These are phyloP conservation scores for Brotula barbata DNA, from an alignment of 2,797 vertebrate species.

Conservation along the genomic window DNA sequence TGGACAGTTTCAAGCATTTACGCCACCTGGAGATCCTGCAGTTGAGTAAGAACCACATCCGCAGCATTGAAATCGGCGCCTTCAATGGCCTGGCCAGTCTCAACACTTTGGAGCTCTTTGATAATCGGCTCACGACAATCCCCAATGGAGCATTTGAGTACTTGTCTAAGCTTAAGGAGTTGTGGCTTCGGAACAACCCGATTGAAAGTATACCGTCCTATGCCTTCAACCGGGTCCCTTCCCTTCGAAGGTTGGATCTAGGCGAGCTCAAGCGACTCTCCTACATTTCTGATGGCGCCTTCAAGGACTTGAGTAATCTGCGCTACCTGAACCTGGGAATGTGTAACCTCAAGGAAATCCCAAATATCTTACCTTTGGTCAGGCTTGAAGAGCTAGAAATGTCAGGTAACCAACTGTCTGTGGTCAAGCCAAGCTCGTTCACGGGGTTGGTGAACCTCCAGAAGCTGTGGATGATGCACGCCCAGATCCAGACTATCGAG, in stretches of 20 bases:
- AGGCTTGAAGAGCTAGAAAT: conserved; percentile 97
- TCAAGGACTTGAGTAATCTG: conserved; percentile 97
- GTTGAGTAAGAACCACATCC: conserved; percentile 96
- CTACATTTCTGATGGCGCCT: conserved; percentile 98
- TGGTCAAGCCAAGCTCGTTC: conserved; percentile 93
- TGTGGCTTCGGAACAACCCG: conserved; percentile 98
- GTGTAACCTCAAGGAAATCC: conserved; percentile 99
- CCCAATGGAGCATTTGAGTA: conserved; percentile 99
- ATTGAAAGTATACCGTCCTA: conserved; percentile 99
- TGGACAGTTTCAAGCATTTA: conserved; percentile 98
- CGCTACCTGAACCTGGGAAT: conserved; percentile 99
- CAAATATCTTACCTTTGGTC: conserved; percentile 94
- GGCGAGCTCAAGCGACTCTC: conserved; percentile 97
- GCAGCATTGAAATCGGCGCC: conserved; percentile 98
- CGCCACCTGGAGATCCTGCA: conserved; percentile 97
- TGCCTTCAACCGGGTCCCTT: conserved; percentile 98
- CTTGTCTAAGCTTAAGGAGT: conserved; percentile 97
- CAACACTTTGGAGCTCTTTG: conserved; percentile 99
- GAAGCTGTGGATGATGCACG: conserved; percentile 99
- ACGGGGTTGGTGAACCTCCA: conserved; percentile 95
- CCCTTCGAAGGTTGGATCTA: conserved; percentile 92
- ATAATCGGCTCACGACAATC: conserved; percentile 99
- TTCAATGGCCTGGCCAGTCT: conserved; percentile 98
- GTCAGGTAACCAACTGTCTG: conserved; percentile 95
- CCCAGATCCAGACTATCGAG: conserved; percentile 97